These are phyloP conservation scores for Stomatorhinus walkeri DNA, from an alignment of 2,797 vertebrate species.

Conservation along the genomic window DNA sequence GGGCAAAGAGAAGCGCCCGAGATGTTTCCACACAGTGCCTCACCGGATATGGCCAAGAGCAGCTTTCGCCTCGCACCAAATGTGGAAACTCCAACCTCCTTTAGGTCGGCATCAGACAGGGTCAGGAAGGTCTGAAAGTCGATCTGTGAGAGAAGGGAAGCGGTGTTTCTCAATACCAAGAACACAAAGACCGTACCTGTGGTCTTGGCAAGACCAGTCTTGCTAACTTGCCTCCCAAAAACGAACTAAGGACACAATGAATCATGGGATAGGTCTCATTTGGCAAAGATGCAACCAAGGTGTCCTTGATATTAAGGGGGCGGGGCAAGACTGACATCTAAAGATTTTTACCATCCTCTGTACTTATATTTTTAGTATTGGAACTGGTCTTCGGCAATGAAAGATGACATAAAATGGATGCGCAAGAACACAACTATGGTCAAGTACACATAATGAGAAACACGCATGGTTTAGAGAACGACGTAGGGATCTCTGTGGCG, in stretches of 20 bases:
- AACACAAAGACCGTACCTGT: background rate
- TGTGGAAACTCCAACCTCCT: slow-evolving; percentile 69
- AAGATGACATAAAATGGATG: background rate
- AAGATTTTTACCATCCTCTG: background rate
- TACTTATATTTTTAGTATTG: background rate
- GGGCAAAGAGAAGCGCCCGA: background rate
- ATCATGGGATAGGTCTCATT: background rate
- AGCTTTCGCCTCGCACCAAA: slow-evolving; percentile 74
- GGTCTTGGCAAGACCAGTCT: background rate
- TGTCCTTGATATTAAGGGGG: background rate
- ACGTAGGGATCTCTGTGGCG: background rate
- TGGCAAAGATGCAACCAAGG: background rate
- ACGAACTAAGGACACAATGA: background rate
- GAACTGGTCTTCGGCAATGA: background rate
- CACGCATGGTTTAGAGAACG: background rate
- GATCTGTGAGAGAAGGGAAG: slow-evolving; percentile 48
- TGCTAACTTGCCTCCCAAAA: background rate
- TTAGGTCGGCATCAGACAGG: slow-evolving; percentile 70
- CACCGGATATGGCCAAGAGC: slow-evolving; percentile 67
- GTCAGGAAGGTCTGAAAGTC: slow-evolving; percentile 73
- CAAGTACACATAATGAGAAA: background rate
- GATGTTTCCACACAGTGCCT: slow-evolving; percentile 20
- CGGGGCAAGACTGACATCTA: background rate
- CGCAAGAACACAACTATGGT: background rate
- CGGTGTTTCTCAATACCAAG: background rate